These are phyloP conservation scores for Cheilosia soror DNA, from an alignment of 2,888 invertebrate genomes.

Conservation along the genomic window DNA sequence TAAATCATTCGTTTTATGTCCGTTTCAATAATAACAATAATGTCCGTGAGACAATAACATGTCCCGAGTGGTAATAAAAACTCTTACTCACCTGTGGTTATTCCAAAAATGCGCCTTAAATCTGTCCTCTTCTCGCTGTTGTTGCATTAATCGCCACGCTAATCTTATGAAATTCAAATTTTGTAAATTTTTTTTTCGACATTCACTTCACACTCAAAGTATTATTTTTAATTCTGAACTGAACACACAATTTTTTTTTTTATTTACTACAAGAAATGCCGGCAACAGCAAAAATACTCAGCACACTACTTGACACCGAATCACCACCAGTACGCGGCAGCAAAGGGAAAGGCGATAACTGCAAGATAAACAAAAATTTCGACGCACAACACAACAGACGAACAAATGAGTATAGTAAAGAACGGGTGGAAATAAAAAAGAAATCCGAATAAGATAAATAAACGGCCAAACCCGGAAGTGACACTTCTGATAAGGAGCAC, in stretches of 20 bases:
- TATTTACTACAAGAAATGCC: not conserved
- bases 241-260: not conserved
- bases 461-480: slow-evolving; percentile 19
- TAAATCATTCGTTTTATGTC: too few relatives aligned
- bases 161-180: not conserved
- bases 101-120: not conserved
- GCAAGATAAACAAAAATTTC: slow-evolving; percentile 21
- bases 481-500: slow-evolving; percentile 19
- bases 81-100: not conserved
- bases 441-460: not conserved
- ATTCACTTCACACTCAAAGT: slow-evolving; percentile 1
- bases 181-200: not conserved
- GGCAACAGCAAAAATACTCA: not conserved
- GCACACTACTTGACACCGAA: slow-evolving; percentile 3
- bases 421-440: not conserved
- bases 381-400: not conserved
- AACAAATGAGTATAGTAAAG: not conserved
- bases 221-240: not conserved
- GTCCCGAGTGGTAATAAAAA: too few relatives aligned
- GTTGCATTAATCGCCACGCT: not conserved
- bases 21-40: too few relatives aligned
- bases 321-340: not conserved
- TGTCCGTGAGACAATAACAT: too few relatives aligned
- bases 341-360: slow-evolving; percentile 15
- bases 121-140: not conserved